A percentile compares a stretch with the other conserved stretches of the same genome.
Conservation (phyloP, 2,113 vertebrate genomes). For the Cnemophilus loriae region DNA sequence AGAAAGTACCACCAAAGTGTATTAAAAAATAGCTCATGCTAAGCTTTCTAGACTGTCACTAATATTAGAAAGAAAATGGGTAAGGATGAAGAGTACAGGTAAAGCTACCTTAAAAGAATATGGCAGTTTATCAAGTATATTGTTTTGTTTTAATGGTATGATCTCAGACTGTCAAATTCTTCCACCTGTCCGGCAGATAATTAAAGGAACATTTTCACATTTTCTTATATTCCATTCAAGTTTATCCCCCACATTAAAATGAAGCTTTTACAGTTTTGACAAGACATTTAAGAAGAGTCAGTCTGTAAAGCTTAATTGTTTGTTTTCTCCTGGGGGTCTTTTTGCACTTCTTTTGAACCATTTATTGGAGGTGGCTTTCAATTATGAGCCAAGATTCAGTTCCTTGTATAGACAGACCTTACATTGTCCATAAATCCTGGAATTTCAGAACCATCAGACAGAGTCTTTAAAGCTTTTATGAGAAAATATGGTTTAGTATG, state of each 20-base stretch:
- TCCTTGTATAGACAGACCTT: background rate
- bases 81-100: background rate
- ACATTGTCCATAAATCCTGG: slow-evolving; percentile 42
- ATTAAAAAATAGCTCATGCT: background rate
- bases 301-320: slow-evolving; percentile 17
- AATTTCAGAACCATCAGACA: slow-evolving; percentile 42
- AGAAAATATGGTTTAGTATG: slow-evolving; percentile 62
- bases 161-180: background rate
- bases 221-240: background rate
- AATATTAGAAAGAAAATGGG: background rate
- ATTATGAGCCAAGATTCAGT: slow-evolving; percentile 5
- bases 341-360: slow-evolving; percentile 5
- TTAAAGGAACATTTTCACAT: background rate
- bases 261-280: background rate
- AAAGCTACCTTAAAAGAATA: background rate
- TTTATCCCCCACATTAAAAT: background rate
- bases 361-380: background rate
- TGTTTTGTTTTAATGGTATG: background rate
- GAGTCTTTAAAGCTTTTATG: slow-evolving; percentile 63
- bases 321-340: background rate
- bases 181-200: background rate
- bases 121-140: background rate
- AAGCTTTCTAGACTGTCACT: background rate
- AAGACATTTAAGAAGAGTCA: background rate
- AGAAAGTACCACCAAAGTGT: background rate